These are phyloP conservation scores for Falco novaeseelandiae DNA, from an alignment of 2,797 vertebrate species.

Conservation along the genomic window DNA sequence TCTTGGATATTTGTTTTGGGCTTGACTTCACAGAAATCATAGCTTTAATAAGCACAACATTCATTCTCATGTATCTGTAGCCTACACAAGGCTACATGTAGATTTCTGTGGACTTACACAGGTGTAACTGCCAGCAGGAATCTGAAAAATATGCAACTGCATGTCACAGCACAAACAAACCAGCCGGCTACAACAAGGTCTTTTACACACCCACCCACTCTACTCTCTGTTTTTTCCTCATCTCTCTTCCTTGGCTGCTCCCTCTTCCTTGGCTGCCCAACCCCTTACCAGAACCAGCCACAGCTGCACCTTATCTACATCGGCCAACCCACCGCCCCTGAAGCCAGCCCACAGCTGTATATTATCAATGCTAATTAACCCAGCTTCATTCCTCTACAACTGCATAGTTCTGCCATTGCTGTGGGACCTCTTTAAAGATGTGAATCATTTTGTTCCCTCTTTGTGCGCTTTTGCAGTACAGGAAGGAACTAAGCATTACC, in stretches of 20 bases:
- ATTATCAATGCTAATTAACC: too few species aligned
- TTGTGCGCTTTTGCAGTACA: not conserved
- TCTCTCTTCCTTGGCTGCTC: too few species aligned
- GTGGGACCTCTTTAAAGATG: not conserved
- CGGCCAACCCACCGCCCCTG: too few species aligned
- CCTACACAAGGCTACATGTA: not conserved
- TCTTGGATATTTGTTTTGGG: not conserved
- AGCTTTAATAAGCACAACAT: not conserved
- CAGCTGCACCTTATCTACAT: too few species aligned
- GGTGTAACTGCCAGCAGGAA: not conserved
- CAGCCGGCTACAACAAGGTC: too few species aligned
- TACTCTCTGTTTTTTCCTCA: too few species aligned
- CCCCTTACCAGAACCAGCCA: too few species aligned
- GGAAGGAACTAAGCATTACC: not conserved
- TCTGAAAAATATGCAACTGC: not conserved
- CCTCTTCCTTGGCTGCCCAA: too few species aligned
- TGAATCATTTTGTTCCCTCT: not conserved
- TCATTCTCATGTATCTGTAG: not conserved
- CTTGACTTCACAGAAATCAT: not conserved
- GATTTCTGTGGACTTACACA: not conserved
- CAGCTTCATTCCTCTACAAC: not conserved
- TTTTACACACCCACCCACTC: too few species aligned
- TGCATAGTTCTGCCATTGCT: not conserved
- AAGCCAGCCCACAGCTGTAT: too few species aligned
- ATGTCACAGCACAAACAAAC: too few species aligned